Conservation (phyloP, 2,113 vertebrate species). For the Podarcis cretensis region DNA sequence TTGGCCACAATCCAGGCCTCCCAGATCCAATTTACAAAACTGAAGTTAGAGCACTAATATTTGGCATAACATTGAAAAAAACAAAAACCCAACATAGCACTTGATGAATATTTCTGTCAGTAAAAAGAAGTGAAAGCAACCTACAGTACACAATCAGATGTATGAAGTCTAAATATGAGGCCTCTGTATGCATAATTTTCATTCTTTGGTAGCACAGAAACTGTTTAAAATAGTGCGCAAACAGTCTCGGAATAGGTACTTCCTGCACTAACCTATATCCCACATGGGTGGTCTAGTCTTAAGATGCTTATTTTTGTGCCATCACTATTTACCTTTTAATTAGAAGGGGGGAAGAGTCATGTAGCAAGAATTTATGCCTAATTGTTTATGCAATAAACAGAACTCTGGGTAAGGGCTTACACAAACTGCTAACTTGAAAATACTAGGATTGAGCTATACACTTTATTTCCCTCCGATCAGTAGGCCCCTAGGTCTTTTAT, state of each 20-base stretch:
- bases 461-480: constrained; percentile 53
- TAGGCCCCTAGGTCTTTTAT: constrained; percentile 35
- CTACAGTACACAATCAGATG: neutral
- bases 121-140: neutral
- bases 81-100: neutral
- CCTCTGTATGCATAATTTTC: neutral
- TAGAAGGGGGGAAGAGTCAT: constrained; percentile 40
- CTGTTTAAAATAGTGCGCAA: neutral
- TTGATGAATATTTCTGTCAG: neutral
- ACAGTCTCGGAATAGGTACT: constrained; percentile 40
- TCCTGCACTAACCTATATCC: constrained; percentile 39
- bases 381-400: constrained; percentile 60
- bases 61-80: neutral
- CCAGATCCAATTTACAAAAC: neutral
- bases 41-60: neutral
- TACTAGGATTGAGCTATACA: constrained; percentile 44
- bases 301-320: constrained; percentile 56
- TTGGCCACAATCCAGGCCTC: neutral
- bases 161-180: neutral
- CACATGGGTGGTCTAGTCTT: constrained; percentile 55
- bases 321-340: constrained; percentile 63
- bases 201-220: neutral
- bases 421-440: constrained; percentile 52
- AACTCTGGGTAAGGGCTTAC: constrained; percentile 44
- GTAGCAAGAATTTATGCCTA: constrained; percentile 20